Evolutionary conservation across 2,888 invertebrate species (phyloP).

Genomic region (Biston stratarius): DNA sequence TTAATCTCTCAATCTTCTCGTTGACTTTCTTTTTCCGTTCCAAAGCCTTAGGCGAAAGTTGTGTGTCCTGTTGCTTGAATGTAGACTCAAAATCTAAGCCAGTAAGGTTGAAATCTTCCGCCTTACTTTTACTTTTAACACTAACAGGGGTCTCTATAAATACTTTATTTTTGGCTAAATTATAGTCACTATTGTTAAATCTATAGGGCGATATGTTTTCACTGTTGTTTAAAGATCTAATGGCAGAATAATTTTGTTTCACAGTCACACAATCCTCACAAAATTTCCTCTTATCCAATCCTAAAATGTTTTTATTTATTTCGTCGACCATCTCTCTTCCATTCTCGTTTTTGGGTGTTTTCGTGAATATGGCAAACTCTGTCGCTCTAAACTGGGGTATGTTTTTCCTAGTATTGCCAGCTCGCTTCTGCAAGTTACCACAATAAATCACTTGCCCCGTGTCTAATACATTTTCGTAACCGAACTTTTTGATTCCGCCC

Average conservation of each 20-base stretch:
- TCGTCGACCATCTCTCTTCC: constrained; percentile 77
- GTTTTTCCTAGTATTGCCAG: constrained; percentile 78
- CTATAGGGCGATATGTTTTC: constrained; percentile 74
- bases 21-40: constrained; percentile 66
- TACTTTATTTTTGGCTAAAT: constrained; percentile 63
- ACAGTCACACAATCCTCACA: constrained; percentile 65
- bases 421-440: constrained; percentile 88
- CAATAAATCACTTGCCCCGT: constrained; percentile 86
- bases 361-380: constrained; percentile 87
- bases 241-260: constrained; percentile 64
- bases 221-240: constrained; percentile 48
- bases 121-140: constrained; percentile 45
- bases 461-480: constrained; percentile 84
- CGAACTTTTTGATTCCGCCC: constrained; percentile 81
- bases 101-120: constrained; percentile 68
- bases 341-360: constrained; percentile 85
- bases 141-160: constrained; percentile 68
- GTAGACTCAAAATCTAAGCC: constrained; percentile 80
- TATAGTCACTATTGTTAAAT: constrained; percentile 62
- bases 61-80: constrained; percentile 67
- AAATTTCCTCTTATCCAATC: constrained; percentile 56
- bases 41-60: constrained; percentile 62
- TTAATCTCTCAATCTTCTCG: constrained; percentile 80
- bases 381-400: constrained; percentile 88
- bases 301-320: constrained; percentile 66